Evolutionary conservation across 1,140 invertebrate genomes (phyloP).

Genomic region (Nixonia krombeini): DNA sequence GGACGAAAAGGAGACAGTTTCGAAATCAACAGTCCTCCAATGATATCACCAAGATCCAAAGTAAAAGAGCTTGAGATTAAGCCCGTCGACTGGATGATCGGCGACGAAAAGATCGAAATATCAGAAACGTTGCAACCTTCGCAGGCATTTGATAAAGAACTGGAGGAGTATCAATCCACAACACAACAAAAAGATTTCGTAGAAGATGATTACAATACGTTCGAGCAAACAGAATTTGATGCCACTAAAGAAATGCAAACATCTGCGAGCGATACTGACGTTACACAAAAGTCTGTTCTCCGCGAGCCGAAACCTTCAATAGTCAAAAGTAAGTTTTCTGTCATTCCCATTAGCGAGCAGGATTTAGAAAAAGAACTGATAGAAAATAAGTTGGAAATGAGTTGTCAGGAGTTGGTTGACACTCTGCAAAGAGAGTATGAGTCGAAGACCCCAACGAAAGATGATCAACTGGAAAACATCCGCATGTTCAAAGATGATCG

Average conservation of each 20-base stretch:
- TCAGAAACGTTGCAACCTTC: conserved; percentile 62
- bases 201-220: too few relatives aligned
- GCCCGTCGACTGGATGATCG: conserved; percentile 67
- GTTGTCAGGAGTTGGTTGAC: conserved; percentile 66
- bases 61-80: conserved; percentile 63
- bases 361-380: conserved; percentile 65
- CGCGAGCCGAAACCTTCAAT: conserved; percentile 11
- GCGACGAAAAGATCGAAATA: conserved; percentile 68
- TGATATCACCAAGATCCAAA: conserved; percentile 56
- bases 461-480: conserved; percentile 44
- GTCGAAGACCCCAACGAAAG: conserved; percentile 59
- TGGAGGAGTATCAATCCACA: conserved; percentile 62
- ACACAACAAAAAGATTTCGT: conserved; percentile 28
- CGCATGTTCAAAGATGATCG: conserved; percentile 19
- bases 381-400: conserved; percentile 64
- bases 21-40: conserved; percentile 64
- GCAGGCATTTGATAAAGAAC: conserved; percentile 64
- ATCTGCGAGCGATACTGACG: not conserved
- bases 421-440: conserved; percentile 63
- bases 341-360: conserved; percentile 54
- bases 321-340: conserved; percentile 54
- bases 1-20: conserved; percentile 57
- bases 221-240: too few relatives aligned
- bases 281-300: conserved; percentile 11
- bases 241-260: not conserved